A percentile compares a stretch with the other conserved stretches of the same genome.
Evolutionary conservation across 2,113 vertebrate species (phyloP).

Genomic region (Syrmaticus mikado): DNA sequence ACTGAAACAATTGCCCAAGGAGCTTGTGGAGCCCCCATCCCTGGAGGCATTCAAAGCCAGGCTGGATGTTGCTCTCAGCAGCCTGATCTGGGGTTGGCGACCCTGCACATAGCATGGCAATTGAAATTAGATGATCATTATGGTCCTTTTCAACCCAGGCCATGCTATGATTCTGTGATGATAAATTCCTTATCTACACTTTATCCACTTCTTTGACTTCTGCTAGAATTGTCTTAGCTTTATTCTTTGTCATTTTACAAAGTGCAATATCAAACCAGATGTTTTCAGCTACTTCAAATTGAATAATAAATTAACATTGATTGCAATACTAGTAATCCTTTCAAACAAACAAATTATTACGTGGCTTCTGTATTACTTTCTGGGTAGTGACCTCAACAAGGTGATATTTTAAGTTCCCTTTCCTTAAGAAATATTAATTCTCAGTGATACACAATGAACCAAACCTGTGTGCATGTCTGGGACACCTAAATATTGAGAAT

Average conservation of each 20-base stretch:
- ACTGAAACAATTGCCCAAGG: too few relatives aligned
- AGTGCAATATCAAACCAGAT: background rate
- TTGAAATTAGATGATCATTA: too few relatives aligned
- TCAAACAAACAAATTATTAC: background rate
- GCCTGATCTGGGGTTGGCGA: too few relatives aligned
- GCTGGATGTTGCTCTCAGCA: too few relatives aligned
- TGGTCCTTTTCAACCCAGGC: too few relatives aligned
- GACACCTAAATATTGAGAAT: background rate
- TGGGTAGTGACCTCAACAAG: background rate
- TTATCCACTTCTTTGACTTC: background rate
- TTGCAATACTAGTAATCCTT: background rate
- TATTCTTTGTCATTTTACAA: background rate
- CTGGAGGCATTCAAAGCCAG: too few relatives aligned
- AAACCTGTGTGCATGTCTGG: background rate
- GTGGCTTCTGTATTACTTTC: rapidly evolving
- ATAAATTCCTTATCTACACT: background rate
- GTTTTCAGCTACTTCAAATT: background rate
- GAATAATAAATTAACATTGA: background rate
- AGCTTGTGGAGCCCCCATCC: too few relatives aligned
- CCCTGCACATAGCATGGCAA: too few relatives aligned
- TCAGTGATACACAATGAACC: background rate
- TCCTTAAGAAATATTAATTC: background rate
- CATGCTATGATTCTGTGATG: too few relatives aligned
- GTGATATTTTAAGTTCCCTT: background rate
- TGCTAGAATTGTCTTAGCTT: background rate